Evolutionary conservation across 2,888 invertebrate species (phyloP), one percentile per base, ranked within the genome.

Genomic region (Pherbina coryleti): DNA sequence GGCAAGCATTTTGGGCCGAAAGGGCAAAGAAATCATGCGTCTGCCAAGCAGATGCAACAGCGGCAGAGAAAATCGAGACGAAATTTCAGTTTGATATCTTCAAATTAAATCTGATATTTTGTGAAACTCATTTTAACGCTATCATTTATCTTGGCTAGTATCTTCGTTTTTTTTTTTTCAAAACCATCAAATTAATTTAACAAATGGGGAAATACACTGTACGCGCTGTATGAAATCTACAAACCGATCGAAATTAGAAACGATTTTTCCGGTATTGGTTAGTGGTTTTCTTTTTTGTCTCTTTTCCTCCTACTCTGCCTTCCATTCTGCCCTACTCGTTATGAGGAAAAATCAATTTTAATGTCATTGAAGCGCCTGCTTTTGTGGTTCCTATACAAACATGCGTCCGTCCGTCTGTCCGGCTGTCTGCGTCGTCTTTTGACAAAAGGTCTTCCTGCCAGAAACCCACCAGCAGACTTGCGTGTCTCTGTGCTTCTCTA

Each of bases 251-350:
- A 69, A 69, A 69, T 69, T 69, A 49, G 69, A 69, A 17, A 69
- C 28, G 49, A 69, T 69, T 69, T 51, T 69, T 69, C 69, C 69
- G 69, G 44, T 69, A 69, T 69, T 69, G 51, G 51, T 19, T 25
- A 3, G 44, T 4, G 31, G 3, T 3, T 31, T 31, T 31, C 2
- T 44, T 60, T 22, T 60, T 11, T 28, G 25, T 28, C 25, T 17
- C 25, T 60, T 5, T 22, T 17, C n/a, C 11, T 37, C 0, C 67
- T 22, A 9, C 44, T 67, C 67, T n/a, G 5, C 7, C 53, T 17
- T 8, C 60, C 28, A 37, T 37, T 44, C 14, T 44, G 11, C 44
- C 11, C 44, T 44, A 44, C 44, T 44, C 14, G 14, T 44, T 0
- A 60, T 28, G 28, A 55, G 22, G 19, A 22, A 60, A 55, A 60